Percentiles rank a stretch among this genome's conserved stretches.
phyloP scores from a whole-genome alignment of 2,888 invertebrate species.

The Metallyticus violacea region DNA sequence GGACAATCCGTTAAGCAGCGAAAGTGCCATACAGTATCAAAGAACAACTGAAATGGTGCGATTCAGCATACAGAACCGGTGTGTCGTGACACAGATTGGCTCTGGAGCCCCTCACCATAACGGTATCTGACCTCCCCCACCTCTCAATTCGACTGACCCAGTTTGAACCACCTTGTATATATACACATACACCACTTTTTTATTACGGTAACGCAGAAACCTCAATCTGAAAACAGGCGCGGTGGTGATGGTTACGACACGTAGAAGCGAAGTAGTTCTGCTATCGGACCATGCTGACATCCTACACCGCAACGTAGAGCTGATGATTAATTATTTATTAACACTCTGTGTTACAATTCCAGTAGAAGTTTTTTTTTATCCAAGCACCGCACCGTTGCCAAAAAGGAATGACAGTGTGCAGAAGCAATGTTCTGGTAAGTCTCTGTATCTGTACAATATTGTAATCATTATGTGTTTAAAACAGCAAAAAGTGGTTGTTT shows the following conservation, averaged over 20 bases:
- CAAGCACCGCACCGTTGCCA: background rate
- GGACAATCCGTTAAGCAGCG: background rate
- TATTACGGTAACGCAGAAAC: background rate
- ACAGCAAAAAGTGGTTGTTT: no score
- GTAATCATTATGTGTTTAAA: no score
- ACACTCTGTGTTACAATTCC: background rate
- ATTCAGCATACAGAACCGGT: background rate
- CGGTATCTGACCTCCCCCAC: constrained; percentile 16
- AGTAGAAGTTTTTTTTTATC: background rate
- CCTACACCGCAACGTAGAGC: no score
- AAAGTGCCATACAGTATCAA: background rate
- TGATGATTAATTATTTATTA: no score
- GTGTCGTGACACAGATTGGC: constrained; percentile 2
- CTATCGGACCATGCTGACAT: background rate
- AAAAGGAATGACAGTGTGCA: background rate
- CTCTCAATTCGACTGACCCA: background rate
- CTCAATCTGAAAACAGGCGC: background rate
- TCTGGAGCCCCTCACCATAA: background rate
- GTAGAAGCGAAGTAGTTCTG: background rate
- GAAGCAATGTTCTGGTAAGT: background rate
- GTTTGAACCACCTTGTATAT: background rate
- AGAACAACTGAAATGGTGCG: background rate
- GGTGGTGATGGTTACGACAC: background rate
- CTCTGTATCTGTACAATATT: no score
- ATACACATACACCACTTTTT: background rate